Evolutionary conservation across 2,113 vertebrate species (phyloP).

Genomic region (Hemibagrus wyckioides): DNA sequence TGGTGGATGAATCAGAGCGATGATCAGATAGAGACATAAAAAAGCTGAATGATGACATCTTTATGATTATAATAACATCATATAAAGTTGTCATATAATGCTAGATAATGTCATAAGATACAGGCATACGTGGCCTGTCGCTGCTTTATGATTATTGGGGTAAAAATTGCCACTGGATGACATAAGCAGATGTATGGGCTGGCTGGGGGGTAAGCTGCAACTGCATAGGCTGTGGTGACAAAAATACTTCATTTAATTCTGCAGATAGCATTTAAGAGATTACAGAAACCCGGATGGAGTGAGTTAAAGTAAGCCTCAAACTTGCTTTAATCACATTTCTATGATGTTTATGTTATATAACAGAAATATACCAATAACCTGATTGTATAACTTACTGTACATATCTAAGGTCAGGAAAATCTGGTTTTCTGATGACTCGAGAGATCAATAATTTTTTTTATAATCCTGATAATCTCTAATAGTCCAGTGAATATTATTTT

Average conservation of each 20-base stretch:
- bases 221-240: no score
- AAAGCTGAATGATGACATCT: background rate
- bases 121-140: background rate
- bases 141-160: background rate
- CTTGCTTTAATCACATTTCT: no score
- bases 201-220: no score
- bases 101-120: background rate
- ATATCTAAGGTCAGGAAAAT: no score
- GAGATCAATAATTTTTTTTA: no score
- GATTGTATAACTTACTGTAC: no score
- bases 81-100: background rate
- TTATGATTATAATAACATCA: background rate
- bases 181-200: background rate
- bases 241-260: no score
- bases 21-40: background rate
- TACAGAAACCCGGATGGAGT: no score
- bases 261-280: background rate
- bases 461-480: background rate
- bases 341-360: no score
- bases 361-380: no score
- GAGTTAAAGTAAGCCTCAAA: no score
- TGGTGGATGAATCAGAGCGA: background rate
- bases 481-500: background rate
- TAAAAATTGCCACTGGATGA: background rate
- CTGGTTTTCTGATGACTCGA: no score